Conservation (phyloP, 1,140 invertebrate species). For the Carcinoscorpius rotundicauda region DNA sequence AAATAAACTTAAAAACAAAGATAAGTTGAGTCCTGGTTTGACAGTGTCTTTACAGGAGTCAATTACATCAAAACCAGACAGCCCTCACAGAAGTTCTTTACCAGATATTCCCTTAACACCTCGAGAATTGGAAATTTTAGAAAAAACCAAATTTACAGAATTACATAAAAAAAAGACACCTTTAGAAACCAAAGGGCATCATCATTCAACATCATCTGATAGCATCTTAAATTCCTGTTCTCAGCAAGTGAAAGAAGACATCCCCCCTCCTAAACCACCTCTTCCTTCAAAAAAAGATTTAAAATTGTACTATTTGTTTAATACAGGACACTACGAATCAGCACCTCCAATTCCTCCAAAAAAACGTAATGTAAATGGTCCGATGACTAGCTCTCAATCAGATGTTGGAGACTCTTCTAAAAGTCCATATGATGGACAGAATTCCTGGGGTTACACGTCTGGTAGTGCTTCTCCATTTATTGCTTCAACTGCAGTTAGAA, state of each 20-base stretch:
- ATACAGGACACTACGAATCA: constrained; percentile 37
- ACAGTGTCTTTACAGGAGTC: too few relatives aligned
- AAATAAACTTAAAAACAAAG: too few relatives aligned
- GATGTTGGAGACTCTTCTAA: background rate
- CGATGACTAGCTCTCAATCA: background rate
- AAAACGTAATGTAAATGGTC: constrained; percentile 34
- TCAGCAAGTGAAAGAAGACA: background rate
- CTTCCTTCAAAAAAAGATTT: constrained; percentile 40
- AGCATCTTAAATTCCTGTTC: constrained; percentile 14
- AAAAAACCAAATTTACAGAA: constrained; percentile 27
- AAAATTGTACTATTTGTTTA: too few relatives aligned
- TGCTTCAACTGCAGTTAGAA: background rate
- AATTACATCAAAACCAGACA: too few relatives aligned
- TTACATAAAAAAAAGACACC: too few relatives aligned
- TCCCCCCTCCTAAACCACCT: constrained; percentile 73
- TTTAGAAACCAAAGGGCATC: background rate
- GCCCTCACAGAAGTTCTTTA: too few relatives aligned
- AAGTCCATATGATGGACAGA: background rate
- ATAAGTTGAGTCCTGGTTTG: too few relatives aligned
- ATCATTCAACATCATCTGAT: constrained; percentile 22
- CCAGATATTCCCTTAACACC: constrained; percentile 37
- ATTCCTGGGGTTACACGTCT: background rate
- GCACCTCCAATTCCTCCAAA: constrained; percentile 66
- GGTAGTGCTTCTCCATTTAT: too few relatives aligned
- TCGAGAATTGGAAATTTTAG: constrained; percentile 34